Evolutionary conservation across 2,113 vertebrate species (phyloP), one percentile per base, ranked within the genome.

Genomic region (Pachyramphus minor): DNA sequence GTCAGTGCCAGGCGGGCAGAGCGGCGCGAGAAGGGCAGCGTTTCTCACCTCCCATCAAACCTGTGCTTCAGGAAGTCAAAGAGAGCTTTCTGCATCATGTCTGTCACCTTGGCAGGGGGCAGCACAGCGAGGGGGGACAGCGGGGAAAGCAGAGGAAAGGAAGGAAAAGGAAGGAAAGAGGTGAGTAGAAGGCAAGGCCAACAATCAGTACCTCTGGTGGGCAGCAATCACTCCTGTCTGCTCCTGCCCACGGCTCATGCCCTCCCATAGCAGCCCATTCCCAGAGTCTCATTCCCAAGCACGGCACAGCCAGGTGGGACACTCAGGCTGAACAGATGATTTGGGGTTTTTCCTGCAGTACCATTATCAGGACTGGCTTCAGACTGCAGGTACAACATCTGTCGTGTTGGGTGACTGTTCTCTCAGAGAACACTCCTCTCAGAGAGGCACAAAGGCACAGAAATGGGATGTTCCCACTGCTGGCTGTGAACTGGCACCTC

Each of bases 71-170:
- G 98, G 98, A 99, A 99, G 98, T 99, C 99, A 98, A 99, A 99
- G 95, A 99, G 98, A 55, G 99, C 99, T 98, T 99, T 99, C 98
- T 99, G 99, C 99, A 99, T 99, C 99, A 99, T 99, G 97, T 99
- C 99, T 94, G 99, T 99, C 98, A 99, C 99, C 99, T 99, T 97
- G 66, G 47, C 91, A 98, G 86, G 96, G 96, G 97, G 95, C 96
- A 96, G 90, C 90, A 72, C n/a, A 96, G 92, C 96, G 92, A 80
- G 95, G 96, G 93, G 53, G 90, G 14, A 80, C 77, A 97, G 95
- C 90, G 75, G 93, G 90, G 96, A 86, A 37, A 97, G 96, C 97
- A 97, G 95, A 78, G 90, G 97, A 88, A 95, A 94, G 96, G 83
- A 92, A 97, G 87, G 96, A 96, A 87, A 81, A 92, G 60, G 60